Conservation (phyloP, 2,113 vertebrate species). For the Paramormyrops kingsleyae region DNA sequence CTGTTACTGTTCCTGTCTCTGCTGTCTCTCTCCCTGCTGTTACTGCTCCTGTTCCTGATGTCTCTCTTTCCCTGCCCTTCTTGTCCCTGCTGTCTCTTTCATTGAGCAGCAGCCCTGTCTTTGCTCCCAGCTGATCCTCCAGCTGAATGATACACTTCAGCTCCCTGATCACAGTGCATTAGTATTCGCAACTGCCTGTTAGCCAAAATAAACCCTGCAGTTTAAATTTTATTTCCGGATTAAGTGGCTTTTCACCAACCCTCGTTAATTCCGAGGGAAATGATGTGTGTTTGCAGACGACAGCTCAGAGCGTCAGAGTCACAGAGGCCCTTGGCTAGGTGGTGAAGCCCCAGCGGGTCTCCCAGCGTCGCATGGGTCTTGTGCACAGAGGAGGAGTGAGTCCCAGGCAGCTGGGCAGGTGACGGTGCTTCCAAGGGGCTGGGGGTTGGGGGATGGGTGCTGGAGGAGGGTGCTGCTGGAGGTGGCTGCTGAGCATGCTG, state of each 20-base stretch:
- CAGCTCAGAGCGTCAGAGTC: not conserved
- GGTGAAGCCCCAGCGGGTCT: not conserved
- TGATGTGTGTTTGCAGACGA: not conserved
- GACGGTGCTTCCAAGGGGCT: not conserved
- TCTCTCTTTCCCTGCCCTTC: not conserved
- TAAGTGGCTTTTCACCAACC: constrained; percentile 40
- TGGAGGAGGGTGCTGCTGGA: not conserved
- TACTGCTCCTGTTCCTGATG: not conserved
- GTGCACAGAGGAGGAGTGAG: not conserved
- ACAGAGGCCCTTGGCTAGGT: not conserved
- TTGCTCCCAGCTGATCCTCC: not conserved
- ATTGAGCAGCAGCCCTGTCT: not conserved
- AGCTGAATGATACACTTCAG: constrained; percentile 19
- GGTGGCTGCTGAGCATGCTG: not conserved
- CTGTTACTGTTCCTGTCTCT: not conserved
- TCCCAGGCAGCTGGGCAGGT: not conserved
- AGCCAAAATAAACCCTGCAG: constrained; percentile 35
- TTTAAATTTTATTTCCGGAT: constrained; percentile 42
- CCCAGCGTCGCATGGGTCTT: not conserved
- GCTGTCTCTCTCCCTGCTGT: not conserved
- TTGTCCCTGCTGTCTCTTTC: not conserved
- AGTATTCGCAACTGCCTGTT: constrained; percentile 40
- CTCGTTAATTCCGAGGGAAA: constrained; percentile 39
- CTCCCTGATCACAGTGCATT: constrained; percentile 22
- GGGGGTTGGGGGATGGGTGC: not conserved